These are phyloP conservation scores for Diarsia mendica DNA, from an alignment of 2,888 invertebrate genomes.

Conservation along the genomic window DNA sequence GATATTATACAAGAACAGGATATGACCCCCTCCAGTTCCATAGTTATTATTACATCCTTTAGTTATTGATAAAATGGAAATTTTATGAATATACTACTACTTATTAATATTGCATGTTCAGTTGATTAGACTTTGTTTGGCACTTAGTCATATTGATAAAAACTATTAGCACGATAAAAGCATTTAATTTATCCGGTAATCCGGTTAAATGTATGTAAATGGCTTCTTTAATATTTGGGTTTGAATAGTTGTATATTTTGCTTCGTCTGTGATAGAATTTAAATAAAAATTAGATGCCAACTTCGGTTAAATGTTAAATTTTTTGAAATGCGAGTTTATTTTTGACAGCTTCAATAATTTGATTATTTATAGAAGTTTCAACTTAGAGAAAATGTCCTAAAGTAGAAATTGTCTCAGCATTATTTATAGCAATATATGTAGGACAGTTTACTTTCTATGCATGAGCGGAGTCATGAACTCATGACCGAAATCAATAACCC, in stretches of 20 bases:
- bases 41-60: no score
- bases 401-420: slow-evolving; percentile 16
- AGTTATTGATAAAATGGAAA: no score
- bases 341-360: not conserved
- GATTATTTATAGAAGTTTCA: not conserved
- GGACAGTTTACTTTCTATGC: slow-evolving; percentile 68
- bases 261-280: not conserved
- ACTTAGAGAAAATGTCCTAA: slow-evolving; percentile 2
- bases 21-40: no score
- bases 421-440: slow-evolving; percentile 30
- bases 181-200: slow-evolving; percentile 12
- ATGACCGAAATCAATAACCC: slow-evolving; percentile 69
- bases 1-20: not conserved
- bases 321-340: not conserved
- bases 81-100: no score
- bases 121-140: slow-evolving; percentile 13
- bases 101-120: not conserved
- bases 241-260: slow-evolving; percentile 7
- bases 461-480: slow-evolving; percentile 57
- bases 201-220: slow-evolving; percentile 15
- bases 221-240: not conserved
- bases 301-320: not conserved
- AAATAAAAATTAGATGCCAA: not conserved
- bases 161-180: not conserved
- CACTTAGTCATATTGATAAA: slow-evolving; percentile 6